Evolutionary conservation across 2,888 invertebrate species (phyloP).

Genomic region (Choreutis nemorana): DNA sequence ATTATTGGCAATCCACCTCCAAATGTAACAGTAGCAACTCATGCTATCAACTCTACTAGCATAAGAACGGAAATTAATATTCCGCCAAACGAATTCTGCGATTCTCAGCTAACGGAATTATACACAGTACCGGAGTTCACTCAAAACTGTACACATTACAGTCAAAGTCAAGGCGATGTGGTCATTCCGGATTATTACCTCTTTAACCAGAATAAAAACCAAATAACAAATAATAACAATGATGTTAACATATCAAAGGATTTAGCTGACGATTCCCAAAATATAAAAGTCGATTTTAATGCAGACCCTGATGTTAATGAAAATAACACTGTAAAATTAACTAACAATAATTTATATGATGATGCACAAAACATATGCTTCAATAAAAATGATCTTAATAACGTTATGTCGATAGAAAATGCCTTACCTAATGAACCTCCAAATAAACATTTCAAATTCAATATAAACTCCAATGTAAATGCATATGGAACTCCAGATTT

Average conservation of each 20-base stretch:
- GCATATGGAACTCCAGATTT: not conserved
- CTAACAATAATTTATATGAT: not conserved
- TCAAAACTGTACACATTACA: slow-evolving; percentile 22
- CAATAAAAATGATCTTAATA: not conserved
- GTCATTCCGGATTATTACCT: slow-evolving; percentile 21
- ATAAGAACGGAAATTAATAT: no score
- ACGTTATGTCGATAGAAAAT: not conserved
- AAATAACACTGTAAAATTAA: not conserved
- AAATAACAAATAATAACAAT: slow-evolving; percentile 10
- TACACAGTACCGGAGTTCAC: slow-evolving; percentile 19
- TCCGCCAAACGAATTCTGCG: no score
- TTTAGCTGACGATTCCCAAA: no score
- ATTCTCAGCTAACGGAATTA: slow-evolving; percentile 18
- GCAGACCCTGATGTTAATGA: not conserved
- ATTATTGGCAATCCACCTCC: no score
- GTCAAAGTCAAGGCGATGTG: slow-evolving; percentile 24
- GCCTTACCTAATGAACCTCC: not conserved
- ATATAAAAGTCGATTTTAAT: no score
- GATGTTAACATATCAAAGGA: no score
- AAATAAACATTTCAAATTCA: slow-evolving; percentile 1
- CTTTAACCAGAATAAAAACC: slow-evolving; percentile 1
- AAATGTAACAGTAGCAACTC: no score
- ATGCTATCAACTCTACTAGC: no score
- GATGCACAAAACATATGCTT: not conserved
- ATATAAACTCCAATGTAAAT: not conserved